Base-by-base conservation (phyloP, 2,888 invertebrate species). In the Drosophila yooni region DNA sequence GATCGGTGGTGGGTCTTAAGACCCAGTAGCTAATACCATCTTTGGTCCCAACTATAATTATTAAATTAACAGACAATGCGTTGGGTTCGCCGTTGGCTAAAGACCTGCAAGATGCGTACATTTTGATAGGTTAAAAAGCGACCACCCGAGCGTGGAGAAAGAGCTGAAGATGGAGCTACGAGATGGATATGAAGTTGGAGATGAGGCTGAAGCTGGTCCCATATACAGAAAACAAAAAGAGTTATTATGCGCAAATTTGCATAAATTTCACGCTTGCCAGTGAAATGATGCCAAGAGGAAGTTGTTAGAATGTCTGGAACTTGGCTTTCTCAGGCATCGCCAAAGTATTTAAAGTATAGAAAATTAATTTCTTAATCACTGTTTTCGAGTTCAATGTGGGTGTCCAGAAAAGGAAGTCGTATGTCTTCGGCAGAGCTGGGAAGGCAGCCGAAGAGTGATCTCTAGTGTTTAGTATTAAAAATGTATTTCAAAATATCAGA, bases 171-270 rank as follows among this genome's bases (percentile, higher is more conserved):
- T 79, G 56, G 40, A 54, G 67, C 33, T 60, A 43, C 29, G 11
- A 74, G 74, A 61, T 78, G 71, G 57, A 65, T 62, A 43, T 62
- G 52, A 50, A 64, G 57, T 29, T 43, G 18, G 43, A 43, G 52
- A 13, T 61, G 48, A 7, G 27, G 54, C 54, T 52, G 71, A 34
- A 38, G n/a, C 29, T 13, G 29, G 8, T 40, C 31, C 48, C 61
- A 70, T 75, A 66, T 40, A 75, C 77, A 71, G 75, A 74, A 73
- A 68, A 86, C 85, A 89, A 91, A 89, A 90, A 89, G 91, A 91
- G 91, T 91, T 91, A 89, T 89, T 91, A 90, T 88, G 63, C 79
- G 60, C 56, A 79, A 85, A 90, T 89, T 89, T 90, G 89, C 91
- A 89, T 89, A 91, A 87, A 89, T 90, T 88, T 84, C 62, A 90